A percentile compares a stretch with the other conserved stretches of the same genome.
Evolutionary conservation across 2,888 invertebrate species (phyloP).

Genomic region (Nemotelus nigrinus): DNA sequence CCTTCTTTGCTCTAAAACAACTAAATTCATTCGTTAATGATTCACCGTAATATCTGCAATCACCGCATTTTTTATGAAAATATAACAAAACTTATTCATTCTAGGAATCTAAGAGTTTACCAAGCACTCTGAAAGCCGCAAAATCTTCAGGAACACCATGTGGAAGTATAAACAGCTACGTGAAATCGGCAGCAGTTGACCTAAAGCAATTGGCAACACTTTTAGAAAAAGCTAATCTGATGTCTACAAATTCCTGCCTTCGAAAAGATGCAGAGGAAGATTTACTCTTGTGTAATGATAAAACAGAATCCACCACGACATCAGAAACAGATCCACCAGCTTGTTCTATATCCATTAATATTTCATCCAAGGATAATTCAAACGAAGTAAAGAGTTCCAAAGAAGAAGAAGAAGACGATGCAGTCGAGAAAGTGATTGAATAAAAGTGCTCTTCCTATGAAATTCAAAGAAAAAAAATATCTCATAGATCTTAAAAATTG

Average conservation of each 20-base stretch:
- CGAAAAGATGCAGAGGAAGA: slow-evolving; percentile 49
- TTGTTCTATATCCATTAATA: neutral
- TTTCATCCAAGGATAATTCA: neutral
- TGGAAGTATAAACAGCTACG: slow-evolving; percentile 58
- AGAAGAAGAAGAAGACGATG: no score
- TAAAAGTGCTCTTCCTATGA: no score
- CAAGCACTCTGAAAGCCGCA: slow-evolving; percentile 57
- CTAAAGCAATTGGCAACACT: slow-evolving; percentile 39
- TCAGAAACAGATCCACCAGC: neutral
- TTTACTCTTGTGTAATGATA: slow-evolving; percentile 42
- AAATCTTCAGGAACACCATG: slow-evolving; percentile 61
- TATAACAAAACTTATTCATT: neutral
- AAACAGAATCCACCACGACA: slow-evolving; percentile 1
- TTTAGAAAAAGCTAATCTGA: slow-evolving; percentile 48
- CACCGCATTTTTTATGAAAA: no score
- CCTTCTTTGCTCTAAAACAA: no score
- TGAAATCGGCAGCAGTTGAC: slow-evolving; percentile 46
- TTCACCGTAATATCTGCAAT: no score
- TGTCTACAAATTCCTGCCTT: slow-evolving; percentile 41
- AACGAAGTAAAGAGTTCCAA: neutral
- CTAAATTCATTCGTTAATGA: no score
- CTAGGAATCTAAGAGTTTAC: slow-evolving; percentile 51
- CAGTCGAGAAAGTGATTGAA: no score
- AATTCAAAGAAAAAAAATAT: no score
- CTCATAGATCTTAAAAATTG: no score